Percentiles rank a stretch among this genome's conserved stretches.
These are phyloP conservation scores for Magallana angulata DNA, from an alignment of 1,140 invertebrate genomes.

Conservation along the genomic window DNA sequence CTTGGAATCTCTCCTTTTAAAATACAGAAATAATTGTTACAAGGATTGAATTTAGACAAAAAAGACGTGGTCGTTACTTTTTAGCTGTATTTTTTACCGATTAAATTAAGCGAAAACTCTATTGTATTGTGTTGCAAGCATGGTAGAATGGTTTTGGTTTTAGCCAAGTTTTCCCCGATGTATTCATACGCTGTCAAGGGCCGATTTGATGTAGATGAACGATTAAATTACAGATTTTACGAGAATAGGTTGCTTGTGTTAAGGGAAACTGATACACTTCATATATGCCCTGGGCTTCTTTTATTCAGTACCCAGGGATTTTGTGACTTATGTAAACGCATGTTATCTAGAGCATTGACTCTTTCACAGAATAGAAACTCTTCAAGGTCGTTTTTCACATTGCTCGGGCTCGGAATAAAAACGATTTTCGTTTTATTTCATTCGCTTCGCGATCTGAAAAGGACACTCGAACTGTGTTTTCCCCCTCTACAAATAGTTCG, in stretches of 20 bases:
- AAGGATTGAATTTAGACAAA: too few relatives aligned
- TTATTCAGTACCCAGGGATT: slow-evolving; percentile 19
- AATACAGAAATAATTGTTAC: too few relatives aligned
- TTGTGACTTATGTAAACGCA: slow-evolving; percentile 18
- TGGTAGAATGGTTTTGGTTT: background rate
- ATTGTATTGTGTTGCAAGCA: background rate
- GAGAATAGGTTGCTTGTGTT: background rate
- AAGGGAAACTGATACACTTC: background rate
- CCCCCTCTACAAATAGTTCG: background rate
- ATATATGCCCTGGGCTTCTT: background rate
- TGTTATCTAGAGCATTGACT: slow-evolving; percentile 31
- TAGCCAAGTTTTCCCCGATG: background rate
- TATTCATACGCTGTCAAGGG: background rate
- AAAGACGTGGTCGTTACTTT: too few relatives aligned
- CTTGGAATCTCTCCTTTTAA: too few relatives aligned
- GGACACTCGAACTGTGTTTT: slow-evolving; percentile 2
- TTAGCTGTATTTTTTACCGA: too few relatives aligned
- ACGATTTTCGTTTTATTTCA: slow-evolving; percentile 10
- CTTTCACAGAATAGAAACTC: background rate
- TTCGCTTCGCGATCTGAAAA: background rate
- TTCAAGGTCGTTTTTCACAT: background rate
- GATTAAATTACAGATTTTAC: background rate
- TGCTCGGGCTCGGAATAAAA: slow-evolving; percentile 5
- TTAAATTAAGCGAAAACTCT: too few relatives aligned
- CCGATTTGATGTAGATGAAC: background rate